Percentiles rank a stretch among this genome's conserved stretches.
Evolutionary conservation across 1,140 invertebrate species (phyloP).

Genomic region (Drosophila rufa): DNA sequence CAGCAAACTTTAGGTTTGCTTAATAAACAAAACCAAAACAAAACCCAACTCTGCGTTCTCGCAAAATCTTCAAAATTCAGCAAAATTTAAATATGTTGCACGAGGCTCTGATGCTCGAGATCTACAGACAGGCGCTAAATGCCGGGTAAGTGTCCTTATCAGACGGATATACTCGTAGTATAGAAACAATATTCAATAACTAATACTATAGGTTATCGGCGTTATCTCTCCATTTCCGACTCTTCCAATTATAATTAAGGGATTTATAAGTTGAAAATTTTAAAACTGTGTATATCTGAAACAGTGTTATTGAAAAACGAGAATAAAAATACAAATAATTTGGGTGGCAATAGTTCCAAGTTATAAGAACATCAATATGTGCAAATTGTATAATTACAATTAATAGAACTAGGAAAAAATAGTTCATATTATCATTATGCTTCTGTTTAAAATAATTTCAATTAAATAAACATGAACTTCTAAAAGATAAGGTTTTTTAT

Average conservation of each 20-base stretch:
- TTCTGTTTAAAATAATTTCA: not conserved
- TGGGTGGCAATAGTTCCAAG: not conserved
- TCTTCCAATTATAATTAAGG: too few relatives aligned
- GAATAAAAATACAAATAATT: not conserved
- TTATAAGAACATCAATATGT: not conserved
- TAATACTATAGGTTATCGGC: too few relatives aligned
- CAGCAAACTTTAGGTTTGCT: slow-evolving; percentile 24
- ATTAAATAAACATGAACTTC: too few relatives aligned
- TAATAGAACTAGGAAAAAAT: too few relatives aligned
- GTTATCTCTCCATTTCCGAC: too few relatives aligned
- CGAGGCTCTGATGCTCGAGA: slow-evolving; percentile 85
- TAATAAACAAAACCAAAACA: slow-evolving; percentile 8
- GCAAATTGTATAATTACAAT: not conserved
- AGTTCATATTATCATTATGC: not conserved
- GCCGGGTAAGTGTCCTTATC: slow-evolving; percentile 76
- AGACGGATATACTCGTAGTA: not conserved
- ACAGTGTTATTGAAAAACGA: too few relatives aligned
- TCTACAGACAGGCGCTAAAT: slow-evolving; percentile 85
- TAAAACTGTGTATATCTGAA: not conserved
- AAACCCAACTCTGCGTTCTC: slow-evolving; percentile 9
- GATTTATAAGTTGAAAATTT: too few relatives aligned
- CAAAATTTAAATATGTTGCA: slow-evolving; percentile 85
- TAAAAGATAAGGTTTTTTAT: too few relatives aligned
- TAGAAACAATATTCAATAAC: too few relatives aligned
- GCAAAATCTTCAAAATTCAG: slow-evolving; percentile 76